These are phyloP conservation scores for Loriculus beryllinus DNA, from an alignment of 2,797 vertebrate species.

Conservation along the genomic window DNA sequence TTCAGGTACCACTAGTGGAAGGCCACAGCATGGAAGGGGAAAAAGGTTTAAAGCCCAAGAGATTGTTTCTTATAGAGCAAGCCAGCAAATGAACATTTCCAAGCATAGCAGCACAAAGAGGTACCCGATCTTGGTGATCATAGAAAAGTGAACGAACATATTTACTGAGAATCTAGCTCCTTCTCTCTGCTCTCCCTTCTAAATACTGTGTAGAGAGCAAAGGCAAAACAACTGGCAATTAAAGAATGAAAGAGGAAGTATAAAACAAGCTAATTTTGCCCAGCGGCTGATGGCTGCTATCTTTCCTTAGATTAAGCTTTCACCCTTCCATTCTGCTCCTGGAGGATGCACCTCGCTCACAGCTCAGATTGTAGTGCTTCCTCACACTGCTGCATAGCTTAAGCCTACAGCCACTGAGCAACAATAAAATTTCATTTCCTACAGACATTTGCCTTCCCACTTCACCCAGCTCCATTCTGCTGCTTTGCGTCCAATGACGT, in stretches of 20 bases:
- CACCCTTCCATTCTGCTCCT: background rate
- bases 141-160: background rate
- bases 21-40: accelerated
- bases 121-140: background rate
- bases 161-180: background rate
- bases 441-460: background rate
- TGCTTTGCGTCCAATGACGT: background rate
- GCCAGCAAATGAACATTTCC: background rate
- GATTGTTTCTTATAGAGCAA: background rate
- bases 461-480: background rate
- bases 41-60: background rate
- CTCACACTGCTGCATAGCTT: background rate
- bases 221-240: background rate
- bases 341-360: background rate
- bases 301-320: background rate
- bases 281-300: background rate
- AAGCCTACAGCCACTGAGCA: background rate
- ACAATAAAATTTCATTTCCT: background rate
- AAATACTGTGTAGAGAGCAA: background rate
- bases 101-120: background rate
- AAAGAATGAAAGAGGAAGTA: background rate
- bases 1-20: background rate
- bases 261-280: background rate
- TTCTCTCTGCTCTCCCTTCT: background rate
- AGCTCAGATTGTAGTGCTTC: background rate